Conservation (phyloP, 2,113 vertebrate species). For the crab-eating macaque (Macaca fascicularis) region DNA sequence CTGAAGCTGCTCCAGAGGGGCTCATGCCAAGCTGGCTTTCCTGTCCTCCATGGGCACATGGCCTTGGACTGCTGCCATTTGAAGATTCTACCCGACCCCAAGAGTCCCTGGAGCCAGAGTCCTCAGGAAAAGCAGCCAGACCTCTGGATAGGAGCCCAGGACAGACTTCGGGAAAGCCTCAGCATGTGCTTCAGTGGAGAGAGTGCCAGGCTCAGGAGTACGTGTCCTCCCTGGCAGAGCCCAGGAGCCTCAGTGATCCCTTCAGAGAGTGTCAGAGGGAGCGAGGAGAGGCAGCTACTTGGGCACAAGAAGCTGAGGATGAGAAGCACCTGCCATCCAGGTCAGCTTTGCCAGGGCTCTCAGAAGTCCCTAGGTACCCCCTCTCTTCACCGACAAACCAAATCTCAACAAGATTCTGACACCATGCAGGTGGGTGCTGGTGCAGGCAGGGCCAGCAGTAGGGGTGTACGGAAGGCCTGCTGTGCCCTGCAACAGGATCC, state of each 20-base stretch:
- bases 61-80: neutral
- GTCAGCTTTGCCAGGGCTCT: neutral
- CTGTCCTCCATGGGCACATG: neutral
- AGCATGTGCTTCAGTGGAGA: neutral
- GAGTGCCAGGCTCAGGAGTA: neutral
- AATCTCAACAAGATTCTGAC: neutral
- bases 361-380: neutral
- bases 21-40: no score
- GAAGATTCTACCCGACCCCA: neutral
- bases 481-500: neutral
- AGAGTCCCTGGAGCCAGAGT: neutral
- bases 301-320: neutral
- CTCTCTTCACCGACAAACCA: neutral
- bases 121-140: neutral
- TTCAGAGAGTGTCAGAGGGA: rapidly evolving
- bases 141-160: neutral
- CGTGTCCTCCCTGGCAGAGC: rapidly evolving
- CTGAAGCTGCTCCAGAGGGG: neutral
- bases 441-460: rapidly evolving
- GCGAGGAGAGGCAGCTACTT: neutral
- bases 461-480: neutral
- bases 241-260: neutral
- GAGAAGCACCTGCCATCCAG: neutral
- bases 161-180: neutral
- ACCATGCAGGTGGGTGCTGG: neutral